Evolutionary conservation across 2,888 invertebrate species (phyloP), one percentile per base, ranked within the genome.

Genomic region (Odontocolon sp.): DNA sequence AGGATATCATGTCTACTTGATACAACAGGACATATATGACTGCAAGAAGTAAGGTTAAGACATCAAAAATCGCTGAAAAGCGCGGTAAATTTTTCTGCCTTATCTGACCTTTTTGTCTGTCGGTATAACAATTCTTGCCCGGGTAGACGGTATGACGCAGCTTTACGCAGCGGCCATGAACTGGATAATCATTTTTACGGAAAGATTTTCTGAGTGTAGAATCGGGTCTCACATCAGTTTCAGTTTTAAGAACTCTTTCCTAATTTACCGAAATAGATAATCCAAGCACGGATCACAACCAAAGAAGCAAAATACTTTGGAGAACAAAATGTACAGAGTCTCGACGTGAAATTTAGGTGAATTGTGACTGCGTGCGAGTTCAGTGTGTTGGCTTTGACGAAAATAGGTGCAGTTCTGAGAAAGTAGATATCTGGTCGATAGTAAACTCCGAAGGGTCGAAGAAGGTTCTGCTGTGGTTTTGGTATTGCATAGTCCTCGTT

Each of bases 401-500:
- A 61, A 45, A 45, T 61, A 33, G 21, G 31, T 33, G 61, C 8
- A 45, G 21, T 63, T 63, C 31, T 33, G 45, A 47, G 47, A 33
- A 47, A 47, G 11, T 21, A 26, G 26, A n/a, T 59, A 59, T 63
- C 31, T 31, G 21, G 26, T 14, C 42, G 33, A 42, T 54, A 11
- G 50, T 67, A 36, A 67, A 56, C 21, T 54, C 21, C 16, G 26
- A 67, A 67, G 67, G 73, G 64, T 73, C 73, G 54, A 67, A 61
- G 67, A 45, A 42, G 45, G 59, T 38, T 8, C 33, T 9, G 6
- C 26, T 4, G 56, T 40, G 54, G 40, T 68, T 38, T 54, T 59
- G 67, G 61, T 74, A 68, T 68, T 68, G 61, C 45, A 23, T 45
- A 63, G 54, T 73, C 54, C 63, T 69, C 59, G 69, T 72, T 40